Evolutionary conservation across 2,113 vertebrate genomes (phyloP).

Genomic region (Pristiophorus japonicus): DNA sequence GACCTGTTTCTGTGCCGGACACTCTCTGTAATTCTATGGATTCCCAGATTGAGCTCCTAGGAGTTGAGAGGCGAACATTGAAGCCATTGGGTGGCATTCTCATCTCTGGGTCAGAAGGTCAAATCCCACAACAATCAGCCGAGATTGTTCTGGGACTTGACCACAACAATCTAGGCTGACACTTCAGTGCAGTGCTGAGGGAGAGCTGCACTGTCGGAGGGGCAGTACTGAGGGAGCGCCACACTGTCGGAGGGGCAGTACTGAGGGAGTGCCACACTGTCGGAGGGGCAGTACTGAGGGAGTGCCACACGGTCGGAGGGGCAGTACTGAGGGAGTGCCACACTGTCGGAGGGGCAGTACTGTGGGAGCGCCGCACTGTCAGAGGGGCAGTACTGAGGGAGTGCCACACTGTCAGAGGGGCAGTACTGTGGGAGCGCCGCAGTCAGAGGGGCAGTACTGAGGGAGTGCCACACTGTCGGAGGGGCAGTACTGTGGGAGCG

Average conservation of each 20-base stretch:
- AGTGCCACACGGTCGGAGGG: neutral
- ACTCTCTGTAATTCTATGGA: no score
- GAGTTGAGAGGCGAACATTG: no score
- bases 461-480: neutral
- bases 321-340: neutral
- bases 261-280: neutral
- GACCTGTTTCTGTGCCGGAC: no score
- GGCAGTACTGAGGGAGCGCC: neutral
- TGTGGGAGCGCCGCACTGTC: neutral
- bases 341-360: neutral
- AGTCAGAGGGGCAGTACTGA: neutral
- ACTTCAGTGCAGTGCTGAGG: neutral
- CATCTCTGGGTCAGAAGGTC: no score
- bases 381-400: neutral
- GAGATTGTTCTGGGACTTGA: no score
- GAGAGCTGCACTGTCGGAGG: neutral
- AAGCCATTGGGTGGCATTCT: no score
- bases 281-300: neutral
- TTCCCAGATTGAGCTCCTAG: no score
- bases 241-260: neutral
- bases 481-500: neutral
- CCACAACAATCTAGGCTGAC: neutral
- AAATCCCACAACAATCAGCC: no score
- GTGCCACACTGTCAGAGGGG: neutral
- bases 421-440: neutral